phyloP scores from a whole-genome alignment of 2,113 vertebrate species.

The Pomatostomus ruficeps region DNA sequence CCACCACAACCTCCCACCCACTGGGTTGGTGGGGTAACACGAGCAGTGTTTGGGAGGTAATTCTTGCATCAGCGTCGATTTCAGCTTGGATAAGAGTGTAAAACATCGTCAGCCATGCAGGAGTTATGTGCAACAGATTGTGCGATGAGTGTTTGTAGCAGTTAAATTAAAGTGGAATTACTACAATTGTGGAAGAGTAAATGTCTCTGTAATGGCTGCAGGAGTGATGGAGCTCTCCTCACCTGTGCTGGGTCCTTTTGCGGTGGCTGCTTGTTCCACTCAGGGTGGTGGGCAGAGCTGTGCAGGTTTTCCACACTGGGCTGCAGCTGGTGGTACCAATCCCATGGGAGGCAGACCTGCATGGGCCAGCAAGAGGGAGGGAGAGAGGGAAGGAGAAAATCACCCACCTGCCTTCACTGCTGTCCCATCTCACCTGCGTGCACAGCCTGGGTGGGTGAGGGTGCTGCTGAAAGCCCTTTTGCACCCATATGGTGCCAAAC shows the following conservation, averaged over 20 bases:
- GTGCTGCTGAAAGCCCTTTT: background rate
- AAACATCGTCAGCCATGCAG: rapidly evolving
- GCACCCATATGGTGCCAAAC: rapidly evolving
- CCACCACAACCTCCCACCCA: background rate
- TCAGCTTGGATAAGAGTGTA: background rate
- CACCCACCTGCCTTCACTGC: background rate
- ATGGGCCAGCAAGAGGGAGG: rapidly evolving
- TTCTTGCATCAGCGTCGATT: background rate
- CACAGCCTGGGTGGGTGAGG: rapidly evolving
- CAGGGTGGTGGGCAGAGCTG: rapidly evolving
- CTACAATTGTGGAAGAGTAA: background rate
- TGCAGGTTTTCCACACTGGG: rapidly evolving
- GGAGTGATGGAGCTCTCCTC: background rate
- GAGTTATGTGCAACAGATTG: background rate
- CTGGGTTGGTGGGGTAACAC: rapidly evolving
- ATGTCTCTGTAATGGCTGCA: background rate
- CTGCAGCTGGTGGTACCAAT: background rate
- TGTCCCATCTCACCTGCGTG: rapidly evolving
- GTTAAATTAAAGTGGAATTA: background rate
- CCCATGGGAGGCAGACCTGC: background rate
- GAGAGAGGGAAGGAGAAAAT: background rate
- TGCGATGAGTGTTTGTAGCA: rapidly evolving
- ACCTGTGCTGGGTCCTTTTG: rapidly evolving
- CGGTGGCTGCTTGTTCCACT: rapidly evolving
- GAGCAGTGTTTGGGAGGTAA: background rate